phyloP scores from a whole-genome alignment of 2,113 vertebrate genomes.

The Alethe castanea region DNA sequence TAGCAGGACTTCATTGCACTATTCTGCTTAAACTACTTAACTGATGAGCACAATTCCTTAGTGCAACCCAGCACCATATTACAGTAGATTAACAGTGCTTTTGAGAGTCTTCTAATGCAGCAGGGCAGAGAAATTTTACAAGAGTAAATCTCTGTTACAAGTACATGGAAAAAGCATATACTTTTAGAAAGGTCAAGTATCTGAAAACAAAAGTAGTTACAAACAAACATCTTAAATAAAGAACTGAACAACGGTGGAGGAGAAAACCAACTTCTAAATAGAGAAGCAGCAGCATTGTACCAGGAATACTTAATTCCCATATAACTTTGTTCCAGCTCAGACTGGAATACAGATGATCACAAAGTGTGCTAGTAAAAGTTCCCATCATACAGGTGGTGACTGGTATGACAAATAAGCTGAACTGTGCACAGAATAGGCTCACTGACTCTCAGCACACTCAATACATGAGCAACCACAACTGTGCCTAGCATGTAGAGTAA shows the following conservation, averaged over 20 bases:
- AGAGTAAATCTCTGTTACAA: not conserved
- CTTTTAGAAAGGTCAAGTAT: not conserved
- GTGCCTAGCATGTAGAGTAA: not conserved
- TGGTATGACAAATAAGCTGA: not conserved
- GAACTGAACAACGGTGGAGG: not conserved
- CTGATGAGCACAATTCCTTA: not conserved
- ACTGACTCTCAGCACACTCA: not conserved
- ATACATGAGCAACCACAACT: not conserved
- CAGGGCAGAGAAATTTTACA: not conserved
- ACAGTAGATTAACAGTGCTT: not conserved
- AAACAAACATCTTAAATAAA: conserved; percentile 5
- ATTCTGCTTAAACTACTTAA: not conserved
- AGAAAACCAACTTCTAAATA: not conserved
- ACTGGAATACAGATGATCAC: not conserved
- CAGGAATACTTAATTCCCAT: not conserved
- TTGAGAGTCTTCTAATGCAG: not conserved
- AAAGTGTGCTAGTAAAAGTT: not conserved
- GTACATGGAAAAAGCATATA: not conserved
- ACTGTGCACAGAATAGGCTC: not conserved
- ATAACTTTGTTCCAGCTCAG: not conserved
- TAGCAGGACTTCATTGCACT: not conserved
- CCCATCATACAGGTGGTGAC: rapidly evolving
- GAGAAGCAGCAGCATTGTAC: not conserved
- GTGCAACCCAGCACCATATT: not conserved
- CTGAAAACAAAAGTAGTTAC: not conserved